Base-by-base conservation (phyloP, 2,113 vertebrate genomes). In the Casuarius casuarius region DNA sequence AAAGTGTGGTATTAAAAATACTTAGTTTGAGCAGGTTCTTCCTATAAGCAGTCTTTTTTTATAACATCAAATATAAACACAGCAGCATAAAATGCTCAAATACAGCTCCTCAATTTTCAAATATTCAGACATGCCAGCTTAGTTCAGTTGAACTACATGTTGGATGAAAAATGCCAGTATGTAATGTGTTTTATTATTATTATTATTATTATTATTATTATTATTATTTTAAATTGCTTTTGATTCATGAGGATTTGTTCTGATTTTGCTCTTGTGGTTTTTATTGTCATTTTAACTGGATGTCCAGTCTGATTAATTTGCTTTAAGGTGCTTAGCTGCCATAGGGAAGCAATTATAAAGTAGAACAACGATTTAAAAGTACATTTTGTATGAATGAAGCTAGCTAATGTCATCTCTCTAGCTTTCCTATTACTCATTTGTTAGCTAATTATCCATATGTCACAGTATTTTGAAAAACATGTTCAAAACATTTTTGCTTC, bases 391-490 rank as follows among this genome's bases (percentile, higher is more conserved):
- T 77, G 56, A 94, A 59, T 83, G 33, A 61, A 63, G 63, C 5
- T 54, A 71, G 33, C 62, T 83, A 92, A 88, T 85, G 23, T 42
- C 10, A 92, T 83, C 13, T 82, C 85, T 52, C 62, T 90, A 58
- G 54, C 8, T 88, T 80, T 91, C 29, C 29, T 62, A 62, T 87
- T 96, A 92, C 28, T 85, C 77, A 85, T 89, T 94, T 91, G 7
- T 51, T 90, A 91, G 49, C 22, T 77, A 86, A 86, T 93, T 94
- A 86, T 86, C 84, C 84, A 38, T 91, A 91, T 89, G 93, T 58
- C 72, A 82, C 21, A 62, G 67, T 76, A 59, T 93, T 95, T 70
- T 94, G 62, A 83, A 91, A 94, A 95, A 85, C 33, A 76, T 11
- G 14, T 49, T 92, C 52, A 74, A 93, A 95, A 52, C 2, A 46